These are phyloP conservation scores for Ophion ventricosus DNA, from an alignment of 2,888 invertebrate species.

Conservation along the genomic window DNA sequence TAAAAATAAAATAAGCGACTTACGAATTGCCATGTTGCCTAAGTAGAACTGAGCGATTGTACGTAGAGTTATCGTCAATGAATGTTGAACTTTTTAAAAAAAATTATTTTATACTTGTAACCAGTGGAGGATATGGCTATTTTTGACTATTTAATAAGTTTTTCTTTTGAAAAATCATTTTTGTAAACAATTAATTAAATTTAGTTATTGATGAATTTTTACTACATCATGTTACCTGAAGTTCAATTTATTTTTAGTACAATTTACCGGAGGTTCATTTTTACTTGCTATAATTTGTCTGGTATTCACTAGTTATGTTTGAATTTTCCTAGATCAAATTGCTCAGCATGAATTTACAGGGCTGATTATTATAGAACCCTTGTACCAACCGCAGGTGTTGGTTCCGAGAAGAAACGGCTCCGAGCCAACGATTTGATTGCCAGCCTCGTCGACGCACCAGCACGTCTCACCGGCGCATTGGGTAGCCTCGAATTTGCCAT, in stretches of 20 bases:
- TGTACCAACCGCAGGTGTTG: constrained; percentile 85
- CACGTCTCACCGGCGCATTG: constrained; percentile 90
- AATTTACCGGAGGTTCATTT: no score
- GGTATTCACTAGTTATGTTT: not conserved
- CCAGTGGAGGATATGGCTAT: no score
- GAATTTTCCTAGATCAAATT: not conserved
- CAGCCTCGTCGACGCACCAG: constrained; percentile 95
- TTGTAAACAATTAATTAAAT: no score
- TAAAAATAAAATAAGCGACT: not conserved
- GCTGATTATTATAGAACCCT: not conserved
- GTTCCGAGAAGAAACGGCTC: constrained; percentile 86
- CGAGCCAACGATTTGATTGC: constrained; percentile 87
- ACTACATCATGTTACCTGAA: no score
- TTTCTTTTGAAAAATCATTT: no score
- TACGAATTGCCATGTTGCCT: not conserved
- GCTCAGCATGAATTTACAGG: not conserved
- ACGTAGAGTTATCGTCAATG: no score
- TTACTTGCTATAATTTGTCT: no score
- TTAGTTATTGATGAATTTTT: no score
- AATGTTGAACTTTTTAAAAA: no score
- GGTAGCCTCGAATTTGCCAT: constrained; percentile 89
- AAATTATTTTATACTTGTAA: no score
- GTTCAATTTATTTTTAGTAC: no score
- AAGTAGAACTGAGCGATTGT: not conserved
- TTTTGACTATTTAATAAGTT: no score